These are phyloP conservation scores for Acanthosepion lycidas DNA, from an alignment of 2,888 invertebrate species.

Conservation along the genomic window DNA sequence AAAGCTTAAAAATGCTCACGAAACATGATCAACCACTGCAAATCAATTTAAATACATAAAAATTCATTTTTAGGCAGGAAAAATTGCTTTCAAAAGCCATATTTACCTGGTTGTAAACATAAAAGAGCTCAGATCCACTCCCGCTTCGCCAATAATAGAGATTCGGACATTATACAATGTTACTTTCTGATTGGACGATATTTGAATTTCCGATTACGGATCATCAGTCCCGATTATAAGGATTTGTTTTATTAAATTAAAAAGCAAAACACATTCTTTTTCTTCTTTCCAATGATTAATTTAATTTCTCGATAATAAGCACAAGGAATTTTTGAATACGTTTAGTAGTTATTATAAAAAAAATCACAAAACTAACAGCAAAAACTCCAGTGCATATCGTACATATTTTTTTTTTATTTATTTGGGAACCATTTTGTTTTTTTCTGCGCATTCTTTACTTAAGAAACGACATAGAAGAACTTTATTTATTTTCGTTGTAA, in stretches of 20 bases:
- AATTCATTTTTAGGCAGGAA: not conserved
- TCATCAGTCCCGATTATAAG: not conserved
- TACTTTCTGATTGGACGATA: conserved; percentile 39
- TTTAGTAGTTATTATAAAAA: not conserved
- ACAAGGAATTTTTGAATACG: not conserved
- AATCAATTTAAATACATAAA: not conserved
- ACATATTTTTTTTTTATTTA: too few species aligned
- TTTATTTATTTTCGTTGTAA: not conserved
- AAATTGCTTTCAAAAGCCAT: not conserved
- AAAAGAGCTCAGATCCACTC: conserved; percentile 37
- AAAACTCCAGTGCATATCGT: too few species aligned
- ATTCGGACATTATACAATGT: conserved; percentile 38
- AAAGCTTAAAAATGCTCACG: not conserved
- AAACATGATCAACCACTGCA: not conserved
- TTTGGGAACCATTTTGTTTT: too few species aligned
- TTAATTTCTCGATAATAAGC: not conserved
- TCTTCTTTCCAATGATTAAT: not conserved
- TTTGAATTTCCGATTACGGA: not conserved
- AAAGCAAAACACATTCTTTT: not conserved
- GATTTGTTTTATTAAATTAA: not conserved
- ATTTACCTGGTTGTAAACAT: conserved; percentile 43
- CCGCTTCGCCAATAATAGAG: conserved; percentile 35
- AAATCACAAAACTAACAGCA: not conserved
- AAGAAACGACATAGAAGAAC: not conserved
- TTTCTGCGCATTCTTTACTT: too few species aligned